phyloP scores from a whole-genome alignment of 2,113 vertebrate genomes.

The Lutjanus erythropterus region DNA sequence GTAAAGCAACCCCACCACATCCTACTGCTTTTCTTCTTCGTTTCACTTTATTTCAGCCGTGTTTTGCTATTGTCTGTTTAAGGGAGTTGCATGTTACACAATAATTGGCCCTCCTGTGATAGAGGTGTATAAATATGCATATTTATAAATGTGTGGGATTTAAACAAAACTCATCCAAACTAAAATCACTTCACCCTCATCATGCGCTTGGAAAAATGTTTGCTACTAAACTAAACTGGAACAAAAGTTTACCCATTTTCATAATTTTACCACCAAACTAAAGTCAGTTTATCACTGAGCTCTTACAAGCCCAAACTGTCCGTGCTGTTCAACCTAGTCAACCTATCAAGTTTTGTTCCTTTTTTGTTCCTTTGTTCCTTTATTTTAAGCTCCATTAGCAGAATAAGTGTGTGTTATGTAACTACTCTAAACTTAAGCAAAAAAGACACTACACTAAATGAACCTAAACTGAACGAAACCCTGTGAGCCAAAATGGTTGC shows the following conservation, averaged over 20 bases:
- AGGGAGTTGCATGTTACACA: slow-evolving; percentile 20
- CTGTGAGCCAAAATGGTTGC: no score
- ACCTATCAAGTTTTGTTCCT: background rate
- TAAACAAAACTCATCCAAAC: background rate
- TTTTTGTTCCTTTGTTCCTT: background rate
- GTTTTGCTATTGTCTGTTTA: slow-evolving; percentile 39
- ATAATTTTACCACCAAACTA: background rate
- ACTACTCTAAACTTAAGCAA: background rate
- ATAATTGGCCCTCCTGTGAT: background rate
- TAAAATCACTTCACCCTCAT: background rate
- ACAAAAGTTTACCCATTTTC: background rate
- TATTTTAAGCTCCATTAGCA: background rate
- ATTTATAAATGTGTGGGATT: background rate
- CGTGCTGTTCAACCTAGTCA: background rate
- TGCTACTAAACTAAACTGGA: background rate
- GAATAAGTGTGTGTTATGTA: background rate
- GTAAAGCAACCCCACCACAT: slow-evolving; percentile 50
- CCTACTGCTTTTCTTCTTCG: slow-evolving; percentile 37
- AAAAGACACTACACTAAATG: no score
- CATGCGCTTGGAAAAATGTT: background rate
- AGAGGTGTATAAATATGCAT: background rate
- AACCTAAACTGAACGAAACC: no score
- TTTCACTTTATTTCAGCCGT: slow-evolving; percentile 38
- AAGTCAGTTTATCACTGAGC: background rate
- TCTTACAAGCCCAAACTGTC: background rate